Conservation (phyloP, 2,888 invertebrate genomes). For the Aspidiotus rigidus region DNA sequence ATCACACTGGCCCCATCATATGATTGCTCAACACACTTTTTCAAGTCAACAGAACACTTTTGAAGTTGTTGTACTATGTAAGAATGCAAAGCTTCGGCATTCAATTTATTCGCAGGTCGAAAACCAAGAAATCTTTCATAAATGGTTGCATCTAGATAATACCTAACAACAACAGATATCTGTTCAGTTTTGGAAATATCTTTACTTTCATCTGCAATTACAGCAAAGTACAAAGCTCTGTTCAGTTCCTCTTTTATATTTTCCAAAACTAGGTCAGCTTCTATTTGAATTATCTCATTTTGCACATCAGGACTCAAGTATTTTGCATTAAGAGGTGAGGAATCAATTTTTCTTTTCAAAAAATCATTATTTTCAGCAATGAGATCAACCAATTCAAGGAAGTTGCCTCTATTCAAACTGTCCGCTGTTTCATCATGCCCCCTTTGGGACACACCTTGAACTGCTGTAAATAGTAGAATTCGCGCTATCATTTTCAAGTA, state of each 20-base stretch:
- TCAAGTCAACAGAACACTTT: slow-evolving; percentile 16
- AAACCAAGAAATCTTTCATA: slow-evolving; percentile 21
- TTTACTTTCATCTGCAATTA: slow-evolving; percentile 22
- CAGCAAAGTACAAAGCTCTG: slow-evolving; percentile 5
- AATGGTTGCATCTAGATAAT: slow-evolving; percentile 17
- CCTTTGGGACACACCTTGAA: slow-evolving; percentile 24
- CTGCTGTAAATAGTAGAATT: slow-evolving; percentile 15
- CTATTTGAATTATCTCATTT: slow-evolving; percentile 25
- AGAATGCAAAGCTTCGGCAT: slow-evolving; percentile 8
- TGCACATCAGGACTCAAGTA: slow-evolving; percentile 13
- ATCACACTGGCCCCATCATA: slow-evolving; percentile 13
- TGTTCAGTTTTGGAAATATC: slow-evolving; percentile 27
- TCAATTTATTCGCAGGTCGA: slow-evolving; percentile 7
- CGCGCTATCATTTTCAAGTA: slow-evolving; percentile 12
- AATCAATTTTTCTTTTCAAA: slow-evolving; percentile 11
- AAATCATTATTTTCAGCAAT: slow-evolving; percentile 15
- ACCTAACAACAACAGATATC: slow-evolving; percentile 19
- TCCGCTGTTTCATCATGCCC: slow-evolving; percentile 6
- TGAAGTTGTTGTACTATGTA: slow-evolving; percentile 13
- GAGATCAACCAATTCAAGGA: slow-evolving; percentile 13
- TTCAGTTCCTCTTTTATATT: slow-evolving; percentile 17
- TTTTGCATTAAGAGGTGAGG: slow-evolving; percentile 12
- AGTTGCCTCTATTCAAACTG: slow-evolving; percentile 18
- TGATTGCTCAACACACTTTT: slow-evolving; percentile 19
- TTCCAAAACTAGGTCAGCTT: slow-evolving; percentile 3